A percentile compares a stretch with the other conserved stretches of the same genome.
Conservation (phyloP, 2,888 invertebrate species). For the Parascotia fuliginaria region DNA sequence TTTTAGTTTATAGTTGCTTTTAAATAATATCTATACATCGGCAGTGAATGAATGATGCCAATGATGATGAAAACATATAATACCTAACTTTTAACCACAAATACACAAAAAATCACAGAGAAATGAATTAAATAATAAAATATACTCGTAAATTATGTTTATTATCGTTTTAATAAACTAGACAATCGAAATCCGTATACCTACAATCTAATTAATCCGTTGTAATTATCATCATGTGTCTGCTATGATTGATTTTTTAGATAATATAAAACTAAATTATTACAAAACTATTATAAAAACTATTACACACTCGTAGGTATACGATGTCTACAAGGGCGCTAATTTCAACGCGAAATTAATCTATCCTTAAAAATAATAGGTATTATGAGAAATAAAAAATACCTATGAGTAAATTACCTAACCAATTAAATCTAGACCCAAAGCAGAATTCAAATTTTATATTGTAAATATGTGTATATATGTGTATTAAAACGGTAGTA, state of each 20-base stretch:
- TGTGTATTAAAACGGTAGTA: no score
- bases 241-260: constrained; percentile 3
- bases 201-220: neutral
- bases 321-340: neutral
- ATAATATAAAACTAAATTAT: neutral
- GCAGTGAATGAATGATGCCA: no score
- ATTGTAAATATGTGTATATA: no score
- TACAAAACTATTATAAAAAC: neutral
- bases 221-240: neutral
- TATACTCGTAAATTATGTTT: constrained; percentile 1
- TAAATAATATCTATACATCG: no score
- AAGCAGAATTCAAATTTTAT: no score
- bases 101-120: neutral
- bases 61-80: no score
- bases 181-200: neutral
- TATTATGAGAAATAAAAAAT: neutral
- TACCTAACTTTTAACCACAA: no score
- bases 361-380: neutral
- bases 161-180: neutral
- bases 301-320: neutral
- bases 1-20: no score
- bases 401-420: no score
- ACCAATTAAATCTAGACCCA: no score
- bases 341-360: neutral
- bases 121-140: neutral